Conservation (phyloP, 2,797 vertebrate genomes). For the Telmatherina bonti region DNA sequence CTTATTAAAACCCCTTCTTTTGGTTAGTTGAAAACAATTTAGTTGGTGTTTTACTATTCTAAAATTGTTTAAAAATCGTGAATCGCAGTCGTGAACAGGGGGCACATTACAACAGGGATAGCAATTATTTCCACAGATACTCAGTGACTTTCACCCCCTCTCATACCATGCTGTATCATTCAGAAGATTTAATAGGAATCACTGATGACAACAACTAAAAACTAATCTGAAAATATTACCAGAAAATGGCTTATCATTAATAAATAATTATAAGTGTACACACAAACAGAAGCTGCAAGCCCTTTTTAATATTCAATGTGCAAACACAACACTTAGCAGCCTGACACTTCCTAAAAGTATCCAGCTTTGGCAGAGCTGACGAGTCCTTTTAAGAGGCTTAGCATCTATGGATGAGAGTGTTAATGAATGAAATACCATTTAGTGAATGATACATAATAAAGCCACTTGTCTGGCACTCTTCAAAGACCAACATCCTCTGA, state of each 20-base stretch:
- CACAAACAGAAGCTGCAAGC: conserved; percentile 37
- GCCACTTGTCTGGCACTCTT: conserved; percentile 84
- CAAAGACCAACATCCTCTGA: conserved; percentile 91
- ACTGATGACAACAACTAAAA: neutral
- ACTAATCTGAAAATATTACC: neutral
- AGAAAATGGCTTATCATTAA: conserved; percentile 9
- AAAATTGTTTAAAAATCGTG: neutral
- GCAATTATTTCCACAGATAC: neutral
- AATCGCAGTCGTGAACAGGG: neutral
- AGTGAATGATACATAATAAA: conserved; percentile 87
- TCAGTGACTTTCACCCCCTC: neutral
- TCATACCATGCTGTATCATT: neutral
- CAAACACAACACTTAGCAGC: conserved; percentile 67
- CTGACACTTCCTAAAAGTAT: conserved; percentile 64
- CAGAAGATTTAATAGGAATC: neutral
- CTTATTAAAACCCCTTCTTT: neutral
- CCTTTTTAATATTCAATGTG: conserved; percentile 35
- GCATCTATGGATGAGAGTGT: conserved; percentile 82
- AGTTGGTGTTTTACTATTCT: neutral
- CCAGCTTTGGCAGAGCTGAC: conserved; percentile 57
- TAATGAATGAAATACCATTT: conserved; percentile 87
- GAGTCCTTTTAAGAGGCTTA: conserved; percentile 82
- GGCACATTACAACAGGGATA: neutral
- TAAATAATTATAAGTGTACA: conserved; percentile 24
- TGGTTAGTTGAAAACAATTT: neutral